Percentiles rank a stretch among this genome's conserved stretches.
phyloP scores from a whole-genome alignment of 2,113 vertebrate genomes.

The Rhinolophus ferrumequinum region DNA sequence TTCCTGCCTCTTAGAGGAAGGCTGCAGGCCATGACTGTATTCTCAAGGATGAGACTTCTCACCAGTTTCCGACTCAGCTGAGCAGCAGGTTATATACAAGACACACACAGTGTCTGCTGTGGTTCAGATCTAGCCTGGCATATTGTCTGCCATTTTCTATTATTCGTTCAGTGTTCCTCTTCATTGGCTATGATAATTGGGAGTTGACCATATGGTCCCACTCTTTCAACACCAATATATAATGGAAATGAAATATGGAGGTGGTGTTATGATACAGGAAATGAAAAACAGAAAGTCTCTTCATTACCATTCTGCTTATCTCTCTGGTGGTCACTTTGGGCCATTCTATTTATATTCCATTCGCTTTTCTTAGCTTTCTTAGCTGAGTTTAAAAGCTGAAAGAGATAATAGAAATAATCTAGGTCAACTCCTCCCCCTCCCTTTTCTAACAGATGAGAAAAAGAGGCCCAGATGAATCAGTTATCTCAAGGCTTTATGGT shows the following conservation, averaged over 20 bases:
- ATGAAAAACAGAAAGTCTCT: constrained; percentile 24
- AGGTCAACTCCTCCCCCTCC: background rate
- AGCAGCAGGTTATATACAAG: background rate
- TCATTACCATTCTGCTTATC: background rate
- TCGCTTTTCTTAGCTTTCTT: constrained; percentile 34
- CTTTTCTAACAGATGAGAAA: constrained; percentile 47
- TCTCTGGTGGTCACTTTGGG: background rate
- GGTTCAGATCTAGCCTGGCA: background rate
- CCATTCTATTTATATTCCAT: background rate
- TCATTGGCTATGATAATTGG: constrained; percentile 26
- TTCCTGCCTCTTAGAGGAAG: background rate
- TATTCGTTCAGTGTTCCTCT: constrained; percentile 30
- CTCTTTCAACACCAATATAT: constrained; percentile 56
- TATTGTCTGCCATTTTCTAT: background rate
- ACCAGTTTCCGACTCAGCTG: background rate
- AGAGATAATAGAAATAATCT: constrained; percentile 30
- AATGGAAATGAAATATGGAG: constrained; percentile 53
- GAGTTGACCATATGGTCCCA: constrained; percentile 52
- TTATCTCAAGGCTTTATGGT: background rate
- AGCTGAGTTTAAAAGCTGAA: constrained; percentile 33
- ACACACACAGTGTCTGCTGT: background rate
- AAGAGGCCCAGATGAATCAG: background rate
- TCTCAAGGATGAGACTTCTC: background rate
- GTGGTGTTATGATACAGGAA: background rate
- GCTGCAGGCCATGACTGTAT: background rate